Conservation (phyloP, 2,888 invertebrate genomes). For the Keiferia lycopersicella region DNA sequence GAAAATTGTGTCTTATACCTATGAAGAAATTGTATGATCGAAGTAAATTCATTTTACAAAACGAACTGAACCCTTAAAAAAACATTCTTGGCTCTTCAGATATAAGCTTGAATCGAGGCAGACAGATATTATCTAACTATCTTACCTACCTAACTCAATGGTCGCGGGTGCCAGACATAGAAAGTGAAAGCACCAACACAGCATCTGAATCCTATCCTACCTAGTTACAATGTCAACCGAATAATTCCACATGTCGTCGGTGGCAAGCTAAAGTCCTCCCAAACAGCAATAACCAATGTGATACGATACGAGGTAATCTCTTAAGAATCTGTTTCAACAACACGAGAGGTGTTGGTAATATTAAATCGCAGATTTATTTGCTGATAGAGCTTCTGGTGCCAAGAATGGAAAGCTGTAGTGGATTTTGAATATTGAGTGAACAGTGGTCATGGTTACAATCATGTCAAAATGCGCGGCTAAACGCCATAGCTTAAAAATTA, state of each 20-base stretch:
- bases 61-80: no score
- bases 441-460: no score
- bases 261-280: neutral
- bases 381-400: neutral
- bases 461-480: no score
- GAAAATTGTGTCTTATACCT: no score
- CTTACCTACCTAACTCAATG: neutral
- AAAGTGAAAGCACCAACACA: constrained; percentile 10
- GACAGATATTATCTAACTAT: no score
- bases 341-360: constrained; percentile 55
- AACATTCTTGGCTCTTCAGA: no score
- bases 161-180: neutral
- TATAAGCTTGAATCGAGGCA: no score
- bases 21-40: no score
- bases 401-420: neutral
- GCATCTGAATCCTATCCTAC: neutral
- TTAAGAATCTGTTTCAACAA: constrained; percentile 57
- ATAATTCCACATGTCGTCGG: neutral
- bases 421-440: neutral
- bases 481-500: no score
- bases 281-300: neutral
- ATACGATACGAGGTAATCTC: constrained; percentile 14
- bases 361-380: constrained; percentile 60
- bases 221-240: neutral
- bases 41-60: no score